Conservation (phyloP, 2,113 vertebrate species). For the Strix aluco region DNA sequence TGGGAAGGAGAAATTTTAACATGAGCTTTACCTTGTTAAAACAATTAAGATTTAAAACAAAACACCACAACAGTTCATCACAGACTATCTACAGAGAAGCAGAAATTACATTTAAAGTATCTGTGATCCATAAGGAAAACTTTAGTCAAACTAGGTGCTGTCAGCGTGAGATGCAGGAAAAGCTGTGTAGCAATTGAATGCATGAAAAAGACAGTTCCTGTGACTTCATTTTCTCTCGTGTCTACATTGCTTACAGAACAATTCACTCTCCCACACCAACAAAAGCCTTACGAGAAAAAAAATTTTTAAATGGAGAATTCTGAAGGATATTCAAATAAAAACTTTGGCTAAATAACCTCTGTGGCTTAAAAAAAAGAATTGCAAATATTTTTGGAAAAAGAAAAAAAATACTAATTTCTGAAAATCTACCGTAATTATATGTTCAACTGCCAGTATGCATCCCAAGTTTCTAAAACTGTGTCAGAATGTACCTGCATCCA, state of each 20-base stretch:
- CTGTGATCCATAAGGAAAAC: background rate
- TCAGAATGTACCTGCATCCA: background rate
- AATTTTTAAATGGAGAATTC: background rate
- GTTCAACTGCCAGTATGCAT: background rate
- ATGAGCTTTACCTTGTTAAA: slow-evolving; percentile 36
- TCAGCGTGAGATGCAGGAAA: background rate
- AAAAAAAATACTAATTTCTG: background rate
- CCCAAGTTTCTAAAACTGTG: background rate
- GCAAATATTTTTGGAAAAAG: background rate
- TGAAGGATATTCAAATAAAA: background rate
- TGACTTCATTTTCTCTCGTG: background rate
- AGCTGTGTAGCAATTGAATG: background rate
- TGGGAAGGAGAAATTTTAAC: slow-evolving; percentile 14
- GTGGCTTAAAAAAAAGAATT: background rate
- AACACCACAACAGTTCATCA: background rate
- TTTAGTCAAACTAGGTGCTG: background rate
- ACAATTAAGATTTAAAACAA: slow-evolving; percentile 32
- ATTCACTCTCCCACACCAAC: background rate
- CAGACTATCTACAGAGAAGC: background rate
- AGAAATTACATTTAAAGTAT: slow-evolving; percentile 30
- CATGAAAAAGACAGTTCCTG: background rate
- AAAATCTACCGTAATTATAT: background rate
- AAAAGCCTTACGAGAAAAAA: background rate
- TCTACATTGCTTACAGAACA: background rate
- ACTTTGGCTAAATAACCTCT: background rate